Evolutionary conservation across 2,113 vertebrate species (phyloP).

Genomic region (Rhadina sibilatrix): DNA sequence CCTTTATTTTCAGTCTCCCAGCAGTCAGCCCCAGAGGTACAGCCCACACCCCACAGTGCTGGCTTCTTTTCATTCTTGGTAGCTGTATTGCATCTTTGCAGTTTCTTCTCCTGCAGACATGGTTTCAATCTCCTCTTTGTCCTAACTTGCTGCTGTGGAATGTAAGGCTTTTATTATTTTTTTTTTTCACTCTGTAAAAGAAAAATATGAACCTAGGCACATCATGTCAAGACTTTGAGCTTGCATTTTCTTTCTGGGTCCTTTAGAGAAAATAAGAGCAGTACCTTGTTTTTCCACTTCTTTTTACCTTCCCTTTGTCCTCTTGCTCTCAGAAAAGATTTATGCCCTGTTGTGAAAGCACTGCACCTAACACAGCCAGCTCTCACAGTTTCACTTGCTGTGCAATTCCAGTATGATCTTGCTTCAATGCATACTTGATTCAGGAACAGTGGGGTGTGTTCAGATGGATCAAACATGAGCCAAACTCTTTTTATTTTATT

Average conservation of each 20-base stretch:
- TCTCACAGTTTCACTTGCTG: conserved; percentile 46
- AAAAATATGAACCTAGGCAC: conserved; percentile 20
- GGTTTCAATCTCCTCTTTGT: conserved; percentile 29
- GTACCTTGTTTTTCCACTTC: background rate
- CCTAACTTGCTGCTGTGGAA: conserved; percentile 46
- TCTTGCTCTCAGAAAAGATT: conserved; percentile 12
- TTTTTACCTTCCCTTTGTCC: background rate
- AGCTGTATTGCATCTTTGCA: conserved; percentile 21
- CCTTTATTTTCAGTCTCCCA: background rate
- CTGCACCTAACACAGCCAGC: conserved; percentile 10
- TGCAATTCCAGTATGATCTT: conserved; percentile 53
- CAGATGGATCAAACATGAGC: conserved; percentile 46
- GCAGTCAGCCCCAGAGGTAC: background rate
- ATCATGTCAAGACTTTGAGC: background rate
- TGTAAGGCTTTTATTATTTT: background rate
- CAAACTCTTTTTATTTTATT: conserved; percentile 40
- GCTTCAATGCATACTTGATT: conserved; percentile 50
- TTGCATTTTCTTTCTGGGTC: background rate
- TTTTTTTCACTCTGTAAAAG: background rate
- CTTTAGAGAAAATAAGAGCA: background rate
- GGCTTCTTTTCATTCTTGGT: background rate
- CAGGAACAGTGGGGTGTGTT: conserved; percentile 43
- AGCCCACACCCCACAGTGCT: background rate
- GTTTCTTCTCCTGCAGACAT: conserved; percentile 18
- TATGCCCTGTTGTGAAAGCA: conserved; percentile 34